Evolutionary conservation across 2,797 vertebrate genomes (phyloP).

Genomic region (Serranus cabrilla): DNA sequence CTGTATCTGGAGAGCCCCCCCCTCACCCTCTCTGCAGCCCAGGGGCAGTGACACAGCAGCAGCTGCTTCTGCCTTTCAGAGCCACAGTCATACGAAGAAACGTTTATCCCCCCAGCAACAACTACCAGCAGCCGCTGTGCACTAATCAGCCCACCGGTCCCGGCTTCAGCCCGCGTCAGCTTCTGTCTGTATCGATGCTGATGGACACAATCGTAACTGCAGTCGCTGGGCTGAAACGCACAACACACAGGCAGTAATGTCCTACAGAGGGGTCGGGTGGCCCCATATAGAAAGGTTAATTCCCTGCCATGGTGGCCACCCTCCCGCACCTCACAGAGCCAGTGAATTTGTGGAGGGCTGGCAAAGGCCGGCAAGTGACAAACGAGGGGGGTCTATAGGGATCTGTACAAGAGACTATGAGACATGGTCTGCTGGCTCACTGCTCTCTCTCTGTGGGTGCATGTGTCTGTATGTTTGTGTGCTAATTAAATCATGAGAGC

Average conservation of each 20-base stretch:
- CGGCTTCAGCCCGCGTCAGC: slow-evolving; percentile 42
- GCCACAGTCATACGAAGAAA: slow-evolving; percentile 37
- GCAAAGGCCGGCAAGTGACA: slow-evolving; percentile 53
- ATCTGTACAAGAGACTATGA: slow-evolving; percentile 19
- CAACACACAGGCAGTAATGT: slow-evolving; percentile 56
- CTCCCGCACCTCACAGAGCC: slow-evolving; percentile 36
- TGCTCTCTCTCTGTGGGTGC: background rate
- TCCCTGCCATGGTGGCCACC: slow-evolving; percentile 40
- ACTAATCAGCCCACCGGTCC: slow-evolving; percentile 62
- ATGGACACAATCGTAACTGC: slow-evolving; percentile 56
- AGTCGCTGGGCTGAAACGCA: slow-evolving; percentile 43
- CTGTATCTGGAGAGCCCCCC: slow-evolving; percentile 39
- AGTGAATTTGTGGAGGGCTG: slow-evolving; percentile 42
- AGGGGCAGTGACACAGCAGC: slow-evolving; percentile 71
- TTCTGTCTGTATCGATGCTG: slow-evolving; percentile 66
- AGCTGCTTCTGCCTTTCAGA: slow-evolving; percentile 64
- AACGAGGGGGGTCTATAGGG: slow-evolving; percentile 53
- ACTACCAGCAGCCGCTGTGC: slow-evolving; percentile 48
- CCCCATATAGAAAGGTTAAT: slow-evolving; percentile 56
- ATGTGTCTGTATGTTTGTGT: slow-evolving; percentile 33
- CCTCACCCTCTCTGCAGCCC: slow-evolving; percentile 25
- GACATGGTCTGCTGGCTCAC: slow-evolving; percentile 43
- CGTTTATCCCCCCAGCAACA: slow-evolving; percentile 56
- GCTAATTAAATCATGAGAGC: slow-evolving; percentile 74
- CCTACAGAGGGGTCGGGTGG: slow-evolving; percentile 56